These are phyloP conservation scores for Psittacula cyanocephala DNA, from an alignment of 2,113 vertebrate species.

Conservation along the genomic window DNA sequence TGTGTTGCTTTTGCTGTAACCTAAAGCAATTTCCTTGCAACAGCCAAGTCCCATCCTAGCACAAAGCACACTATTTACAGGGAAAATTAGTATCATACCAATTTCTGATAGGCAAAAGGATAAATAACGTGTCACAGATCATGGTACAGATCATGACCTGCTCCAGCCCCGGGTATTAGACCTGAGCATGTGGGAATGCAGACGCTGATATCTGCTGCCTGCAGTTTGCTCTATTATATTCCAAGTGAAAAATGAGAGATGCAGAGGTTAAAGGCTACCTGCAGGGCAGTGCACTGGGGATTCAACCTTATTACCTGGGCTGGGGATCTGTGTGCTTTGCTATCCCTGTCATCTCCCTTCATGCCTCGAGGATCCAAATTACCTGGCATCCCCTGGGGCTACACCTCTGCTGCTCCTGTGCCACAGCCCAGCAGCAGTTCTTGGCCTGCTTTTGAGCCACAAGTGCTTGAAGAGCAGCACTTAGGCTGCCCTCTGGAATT, in stretches of 20 bases:
- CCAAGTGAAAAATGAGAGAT: neutral
- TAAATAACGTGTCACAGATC: neutral
- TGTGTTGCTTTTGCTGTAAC: neutral
- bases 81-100: neutral
- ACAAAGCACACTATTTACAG: neutral
- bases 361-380: neutral
- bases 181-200: neutral
- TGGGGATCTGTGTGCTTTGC: neutral
- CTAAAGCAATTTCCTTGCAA: neutral
- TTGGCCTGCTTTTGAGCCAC: neutral
- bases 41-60: neutral
- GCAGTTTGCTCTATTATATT: neutral
- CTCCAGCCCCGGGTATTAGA: neutral
- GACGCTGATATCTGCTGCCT: neutral
- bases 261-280: neutral
- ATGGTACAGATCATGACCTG: neutral
- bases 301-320: neutral
- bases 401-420: neutral
- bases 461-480: neutral
- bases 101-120: neutral
- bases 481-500: neutral
- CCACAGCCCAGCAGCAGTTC: neutral
- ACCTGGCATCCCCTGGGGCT: neutral
- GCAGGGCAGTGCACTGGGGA: neutral
- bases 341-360: neutral